Percentiles rank a stretch among this genome's conserved stretches.
These are phyloP conservation scores for Microctenopoma lineatum DNA, from an alignment of 2,797 vertebrate genomes.

Conservation along the genomic window DNA sequence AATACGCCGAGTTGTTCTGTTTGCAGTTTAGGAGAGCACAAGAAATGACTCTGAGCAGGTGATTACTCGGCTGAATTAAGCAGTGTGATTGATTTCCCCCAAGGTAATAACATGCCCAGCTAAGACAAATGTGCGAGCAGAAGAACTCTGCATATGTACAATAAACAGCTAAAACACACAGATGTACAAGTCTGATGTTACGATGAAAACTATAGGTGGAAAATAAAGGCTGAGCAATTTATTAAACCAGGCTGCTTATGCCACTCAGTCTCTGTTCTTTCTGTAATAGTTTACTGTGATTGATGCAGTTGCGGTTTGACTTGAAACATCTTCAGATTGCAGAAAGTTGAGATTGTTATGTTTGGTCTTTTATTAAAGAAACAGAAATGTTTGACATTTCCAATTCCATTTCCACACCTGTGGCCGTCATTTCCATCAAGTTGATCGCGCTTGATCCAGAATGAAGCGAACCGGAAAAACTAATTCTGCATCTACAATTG, in stretches of 20 bases:
- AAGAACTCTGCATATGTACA: constrained; percentile 33
- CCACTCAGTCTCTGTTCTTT: constrained; percentile 7
- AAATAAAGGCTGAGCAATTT: constrained; percentile 24
- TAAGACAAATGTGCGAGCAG: constrained; percentile 60
- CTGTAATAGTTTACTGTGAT: constrained; percentile 8
- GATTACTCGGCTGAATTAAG: constrained; percentile 70
- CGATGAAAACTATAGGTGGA: constrained; percentile 1
- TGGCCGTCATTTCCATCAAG: not conserved
- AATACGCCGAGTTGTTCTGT: constrained; percentile 47
- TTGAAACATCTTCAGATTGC: constrained; percentile 13
- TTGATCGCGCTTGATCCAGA: not conserved
- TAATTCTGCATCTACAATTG: not conserved
- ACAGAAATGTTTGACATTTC: constrained; percentile 36
- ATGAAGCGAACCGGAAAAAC: constrained; percentile 10
- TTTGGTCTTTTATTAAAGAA: constrained; percentile 27
- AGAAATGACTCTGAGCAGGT: constrained; percentile 67
- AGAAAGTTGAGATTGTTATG: constrained; percentile 27
- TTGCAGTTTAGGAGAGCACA: constrained; percentile 55
- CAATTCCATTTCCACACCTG: constrained; percentile 26
- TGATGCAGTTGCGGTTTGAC: constrained; percentile 17
- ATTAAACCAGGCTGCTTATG: not conserved
- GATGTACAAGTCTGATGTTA: not conserved
- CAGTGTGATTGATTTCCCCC: constrained; percentile 61
- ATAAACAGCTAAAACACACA: constrained; percentile 32
- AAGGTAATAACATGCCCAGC: constrained; percentile 58